A percentile compares a stretch with the other conserved stretches of the same genome.
phyloP scores from a whole-genome alignment of 2,888 invertebrate genomes.

The Augochlorella aurata region DNA sequence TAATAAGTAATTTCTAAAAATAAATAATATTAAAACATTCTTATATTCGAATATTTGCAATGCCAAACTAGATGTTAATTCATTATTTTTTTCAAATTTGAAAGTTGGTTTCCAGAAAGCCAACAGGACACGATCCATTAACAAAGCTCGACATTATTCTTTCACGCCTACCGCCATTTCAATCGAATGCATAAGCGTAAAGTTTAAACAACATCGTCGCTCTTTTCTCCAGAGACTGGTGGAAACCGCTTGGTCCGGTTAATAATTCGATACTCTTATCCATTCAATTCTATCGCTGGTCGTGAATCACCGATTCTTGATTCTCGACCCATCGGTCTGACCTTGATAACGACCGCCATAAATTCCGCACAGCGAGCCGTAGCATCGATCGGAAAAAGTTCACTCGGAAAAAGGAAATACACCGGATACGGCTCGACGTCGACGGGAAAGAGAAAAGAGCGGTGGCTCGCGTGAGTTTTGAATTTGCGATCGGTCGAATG shows the following conservation, averaged over 20 bases:
- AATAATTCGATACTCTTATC: neutral
- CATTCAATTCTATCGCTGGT: neutral
- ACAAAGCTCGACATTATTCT: no score
- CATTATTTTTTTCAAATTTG: no score
- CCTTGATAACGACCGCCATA: neutral
- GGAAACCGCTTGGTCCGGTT: neutral
- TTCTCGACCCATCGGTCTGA: neutral
- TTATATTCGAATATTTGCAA: no score
- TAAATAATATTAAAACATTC: no score
- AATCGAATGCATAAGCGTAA: no score
- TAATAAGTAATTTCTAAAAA: no score
- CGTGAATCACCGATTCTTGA: neutral
- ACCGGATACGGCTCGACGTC: neutral
- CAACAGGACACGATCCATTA: no score
- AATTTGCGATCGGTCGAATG: conserved; percentile 7
- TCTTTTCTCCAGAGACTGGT: neutral
- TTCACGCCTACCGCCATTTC: no score
- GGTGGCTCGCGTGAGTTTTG: conserved; percentile 17
- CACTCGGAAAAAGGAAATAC: neutral
- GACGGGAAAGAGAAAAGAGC: neutral
- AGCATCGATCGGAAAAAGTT: neutral
- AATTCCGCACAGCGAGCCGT: neutral
- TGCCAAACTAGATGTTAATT: no score
- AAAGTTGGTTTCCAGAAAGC: no score
- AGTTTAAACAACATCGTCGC: neutral